Evolutionary conservation across 2,113 vertebrate genomes (phyloP).

Genomic region (Pseudolaguvia tuberculata): DNA sequence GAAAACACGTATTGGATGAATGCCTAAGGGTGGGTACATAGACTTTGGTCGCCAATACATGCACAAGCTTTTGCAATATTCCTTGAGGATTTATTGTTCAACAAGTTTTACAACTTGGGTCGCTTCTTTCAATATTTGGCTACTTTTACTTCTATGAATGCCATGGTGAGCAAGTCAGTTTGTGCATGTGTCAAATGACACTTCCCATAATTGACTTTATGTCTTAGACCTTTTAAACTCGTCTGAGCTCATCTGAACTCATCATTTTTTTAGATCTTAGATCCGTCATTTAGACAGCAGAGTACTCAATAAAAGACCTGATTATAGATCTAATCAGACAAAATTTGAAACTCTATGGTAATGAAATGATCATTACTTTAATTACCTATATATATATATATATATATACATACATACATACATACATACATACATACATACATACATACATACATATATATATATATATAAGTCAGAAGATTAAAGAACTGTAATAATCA

Average conservation of each 20-base stretch:
- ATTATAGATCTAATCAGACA: neutral
- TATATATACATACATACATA: no score
- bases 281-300: neutral
- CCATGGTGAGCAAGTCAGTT: neutral
- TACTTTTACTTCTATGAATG: neutral
- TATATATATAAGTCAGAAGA: neutral
- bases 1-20: conserved; percentile 11
- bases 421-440: no score
- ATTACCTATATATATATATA: no score
- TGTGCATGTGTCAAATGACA: neutral
- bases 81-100: neutral
- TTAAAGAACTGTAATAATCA: neutral
- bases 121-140: neutral
- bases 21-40: conserved; percentile 15
- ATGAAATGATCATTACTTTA: no score
- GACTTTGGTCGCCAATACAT: neutral
- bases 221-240: neutral
- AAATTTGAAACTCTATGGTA: neutral
- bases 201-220: neutral
- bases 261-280: neutral
- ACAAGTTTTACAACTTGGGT: neutral
- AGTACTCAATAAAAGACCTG: neutral
- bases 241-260: neutral
- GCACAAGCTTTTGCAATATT: neutral
- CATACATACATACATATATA: no score